Conservation (phyloP, 2,888 invertebrate species). For the Glomeris marginata region DNA sequence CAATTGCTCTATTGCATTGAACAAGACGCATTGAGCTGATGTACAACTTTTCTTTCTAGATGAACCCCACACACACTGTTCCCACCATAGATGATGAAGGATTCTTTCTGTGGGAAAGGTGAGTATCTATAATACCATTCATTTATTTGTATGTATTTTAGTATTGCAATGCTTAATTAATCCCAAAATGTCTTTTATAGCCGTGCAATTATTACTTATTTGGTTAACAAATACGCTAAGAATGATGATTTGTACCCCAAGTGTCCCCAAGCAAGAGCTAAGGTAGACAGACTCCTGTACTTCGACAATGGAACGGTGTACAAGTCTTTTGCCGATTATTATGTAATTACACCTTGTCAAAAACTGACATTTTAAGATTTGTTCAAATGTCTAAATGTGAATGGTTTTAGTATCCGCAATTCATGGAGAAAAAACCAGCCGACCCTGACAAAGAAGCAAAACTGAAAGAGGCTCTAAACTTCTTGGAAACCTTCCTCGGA, state of each 20-base stretch:
- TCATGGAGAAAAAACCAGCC: too few species aligned
- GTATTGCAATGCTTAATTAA: not conserved
- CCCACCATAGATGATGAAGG: slow-evolving; percentile 42
- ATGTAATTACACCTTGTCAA: too few species aligned
- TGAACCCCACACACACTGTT: slow-evolving; percentile 29
- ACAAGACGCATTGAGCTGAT: too few species aligned
- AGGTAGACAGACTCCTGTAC: slow-evolving; percentile 24
- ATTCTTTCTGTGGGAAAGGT: slow-evolving; percentile 35
- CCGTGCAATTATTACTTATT: slow-evolving; percentile 25
- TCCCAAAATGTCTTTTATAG: slow-evolving; percentile 23
- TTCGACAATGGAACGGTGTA: too few species aligned
- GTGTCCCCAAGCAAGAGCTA: slow-evolving; percentile 23
- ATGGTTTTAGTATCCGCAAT: too few species aligned
- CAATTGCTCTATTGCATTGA: too few species aligned
- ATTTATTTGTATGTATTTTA: not conserved
- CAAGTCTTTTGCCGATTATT: too few species aligned
- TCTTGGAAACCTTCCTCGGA: too few species aligned
- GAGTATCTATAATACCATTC: not conserved
- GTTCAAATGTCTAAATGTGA: too few species aligned
- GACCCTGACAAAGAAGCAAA: too few species aligned
- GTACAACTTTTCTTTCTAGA: slow-evolving; percentile 22
- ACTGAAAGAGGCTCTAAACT: too few species aligned
- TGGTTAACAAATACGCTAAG: slow-evolving; percentile 23
- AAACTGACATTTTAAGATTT: too few species aligned
- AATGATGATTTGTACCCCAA: slow-evolving; percentile 23